A percentile compares a stretch with the other conserved stretches of the same genome.
phyloP scores from a whole-genome alignment of 2,113 vertebrate species.

The Semnornis frantzii region DNA sequence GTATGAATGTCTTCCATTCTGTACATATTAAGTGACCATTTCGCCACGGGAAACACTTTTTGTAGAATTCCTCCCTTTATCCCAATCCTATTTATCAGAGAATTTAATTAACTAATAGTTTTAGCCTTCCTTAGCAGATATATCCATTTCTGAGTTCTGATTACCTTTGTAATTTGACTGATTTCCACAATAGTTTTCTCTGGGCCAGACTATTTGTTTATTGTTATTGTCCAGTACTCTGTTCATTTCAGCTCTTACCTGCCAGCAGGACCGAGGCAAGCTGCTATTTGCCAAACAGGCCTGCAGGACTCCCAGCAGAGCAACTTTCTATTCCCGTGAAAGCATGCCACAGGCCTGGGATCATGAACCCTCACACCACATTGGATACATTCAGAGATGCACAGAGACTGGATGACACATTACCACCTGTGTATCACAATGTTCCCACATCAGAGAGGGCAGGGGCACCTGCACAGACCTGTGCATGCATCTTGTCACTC shows the following conservation, averaged over 20 bases:
- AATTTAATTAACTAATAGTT: neutral
- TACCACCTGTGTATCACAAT: neutral
- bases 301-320: neutral
- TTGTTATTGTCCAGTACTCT: neutral
- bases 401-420: neutral
- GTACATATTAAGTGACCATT: neutral
- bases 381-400: neutral
- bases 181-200: neutral
- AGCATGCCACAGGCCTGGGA: fast-evolving
- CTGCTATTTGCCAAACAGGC: neutral
- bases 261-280: neutral
- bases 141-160: neutral
- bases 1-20: neutral
- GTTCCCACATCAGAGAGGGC: fast-evolving
- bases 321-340: neutral
- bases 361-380: fast-evolving
- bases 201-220: neutral
- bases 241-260: neutral
- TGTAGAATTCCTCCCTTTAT: neutral
- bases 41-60: neutral
- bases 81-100: neutral
- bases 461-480: neutral
- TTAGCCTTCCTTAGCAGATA: neutral
- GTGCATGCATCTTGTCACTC: neutral
- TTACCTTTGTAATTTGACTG: neutral